Evolutionary conservation across 37 sponge, comb jelly and placozoan genomes (phyloP).

Genomic region (Ianthella basta): DNA sequence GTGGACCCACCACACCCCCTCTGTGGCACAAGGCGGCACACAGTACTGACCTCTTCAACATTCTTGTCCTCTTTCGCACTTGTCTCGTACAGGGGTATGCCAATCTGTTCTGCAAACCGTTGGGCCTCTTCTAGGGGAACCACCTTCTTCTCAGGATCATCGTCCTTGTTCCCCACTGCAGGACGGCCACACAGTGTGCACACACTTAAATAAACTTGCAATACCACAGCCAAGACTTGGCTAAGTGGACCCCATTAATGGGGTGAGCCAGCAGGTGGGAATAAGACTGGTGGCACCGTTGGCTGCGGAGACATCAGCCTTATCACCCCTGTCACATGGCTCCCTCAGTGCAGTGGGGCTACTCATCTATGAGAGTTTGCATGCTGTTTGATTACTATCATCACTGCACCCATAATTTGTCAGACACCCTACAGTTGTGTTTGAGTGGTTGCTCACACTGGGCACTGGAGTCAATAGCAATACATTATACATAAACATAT

Average conservation of each 20-base stretch:
- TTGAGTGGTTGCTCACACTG: too few relatives aligned
- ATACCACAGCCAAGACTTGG: not conserved
- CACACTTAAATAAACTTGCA: not conserved
- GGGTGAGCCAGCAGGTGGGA: not conserved
- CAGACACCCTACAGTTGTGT: too few relatives aligned
- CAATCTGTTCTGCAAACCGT: slow-evolving; percentile 93
- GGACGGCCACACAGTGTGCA: not conserved
- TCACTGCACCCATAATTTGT: too few relatives aligned
- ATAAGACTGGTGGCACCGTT: not conserved
- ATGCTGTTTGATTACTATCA: too few relatives aligned
- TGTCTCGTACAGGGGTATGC: slow-evolving; percentile 90
- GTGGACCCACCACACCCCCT: too few relatives aligned
- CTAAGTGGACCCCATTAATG: too few relatives aligned
- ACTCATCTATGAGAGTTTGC: too few relatives aligned
- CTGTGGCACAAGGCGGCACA: not conserved
- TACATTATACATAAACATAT: too few relatives aligned
- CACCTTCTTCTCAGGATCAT: slow-evolving; percentile 93
- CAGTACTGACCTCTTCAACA: slow-evolving; percentile 89
- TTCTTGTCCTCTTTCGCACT: slow-evolving; percentile 99
- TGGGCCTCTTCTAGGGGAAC: slow-evolving; percentile 86
- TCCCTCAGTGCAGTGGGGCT: too few relatives aligned
- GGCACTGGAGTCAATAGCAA: too few relatives aligned
- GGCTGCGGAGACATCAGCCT: too few relatives aligned
- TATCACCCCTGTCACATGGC: too few relatives aligned
- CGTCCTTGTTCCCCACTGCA: slow-evolving; percentile 97